These are phyloP conservation scores for Drymonia ruficornis DNA, from an alignment of 2,888 invertebrate species.

Conservation along the genomic window DNA sequence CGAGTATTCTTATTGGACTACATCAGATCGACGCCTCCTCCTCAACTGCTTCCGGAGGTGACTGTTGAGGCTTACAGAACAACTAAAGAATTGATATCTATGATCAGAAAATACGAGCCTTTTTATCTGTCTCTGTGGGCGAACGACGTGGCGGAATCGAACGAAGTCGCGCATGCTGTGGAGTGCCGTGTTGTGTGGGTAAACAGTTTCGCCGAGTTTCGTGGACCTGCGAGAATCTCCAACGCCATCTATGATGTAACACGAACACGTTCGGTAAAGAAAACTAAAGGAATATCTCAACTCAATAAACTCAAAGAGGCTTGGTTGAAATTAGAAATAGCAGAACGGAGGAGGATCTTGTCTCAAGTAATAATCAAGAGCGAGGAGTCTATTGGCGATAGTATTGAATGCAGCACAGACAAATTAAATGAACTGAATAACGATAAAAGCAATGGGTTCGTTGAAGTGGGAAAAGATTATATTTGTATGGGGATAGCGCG, in stretches of 20 bases:
- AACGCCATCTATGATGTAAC: conserved; percentile 16
- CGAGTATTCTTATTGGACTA: conserved; percentile 42
- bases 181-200: conserved; percentile 51
- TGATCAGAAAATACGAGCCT: conserved; percentile 35
- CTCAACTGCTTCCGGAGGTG: conserved; percentile 11
- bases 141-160: conserved; percentile 49
- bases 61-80: conserved; percentile 61
- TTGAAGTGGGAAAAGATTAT: conserved; percentile 27
- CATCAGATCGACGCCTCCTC: conserved; percentile 10
- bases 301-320: conserved; percentile 11
- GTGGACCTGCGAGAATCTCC: conserved; percentile 40
- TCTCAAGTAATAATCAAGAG: conserved; percentile 11
- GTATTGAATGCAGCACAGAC: not conserved
- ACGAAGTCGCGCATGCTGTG: conserved; percentile 50
- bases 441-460: conserved; percentile 1
- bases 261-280: accelerated
- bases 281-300: not conserved
- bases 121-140: conserved; percentile 59
- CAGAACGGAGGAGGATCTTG: conserved; percentile 21
- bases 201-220: conserved; percentile 52
- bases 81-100: conserved; percentile 53
- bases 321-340: conserved; percentile 20
- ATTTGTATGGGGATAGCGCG: conserved; percentile 28
- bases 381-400: not conserved
- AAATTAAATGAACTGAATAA: not conserved